Percentiles rank a stretch among this genome's conserved stretches.
These are phyloP conservation scores for Odontocerum albicorne DNA, from an alignment of 2,888 invertebrate species.

Conservation along the genomic window DNA sequence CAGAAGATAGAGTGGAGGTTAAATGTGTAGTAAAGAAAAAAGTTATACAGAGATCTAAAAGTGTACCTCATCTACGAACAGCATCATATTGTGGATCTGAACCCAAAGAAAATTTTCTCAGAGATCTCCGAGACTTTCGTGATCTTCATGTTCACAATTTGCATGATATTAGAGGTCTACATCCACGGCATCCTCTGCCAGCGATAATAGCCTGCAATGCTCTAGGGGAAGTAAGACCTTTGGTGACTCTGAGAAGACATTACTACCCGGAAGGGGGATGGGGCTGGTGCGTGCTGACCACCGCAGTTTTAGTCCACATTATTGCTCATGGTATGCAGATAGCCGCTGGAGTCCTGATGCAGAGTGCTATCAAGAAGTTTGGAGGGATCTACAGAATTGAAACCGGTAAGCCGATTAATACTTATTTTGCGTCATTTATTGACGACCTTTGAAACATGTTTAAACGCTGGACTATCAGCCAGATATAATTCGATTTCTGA, in stretches of 20 bases:
- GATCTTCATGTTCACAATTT: conserved; percentile 26
- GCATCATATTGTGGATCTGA: conserved; percentile 31
- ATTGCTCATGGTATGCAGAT: conserved; percentile 75
- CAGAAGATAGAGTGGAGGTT: conserved; percentile 29
- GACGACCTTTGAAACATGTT: no score
- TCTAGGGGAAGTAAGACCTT: conserved; percentile 52
- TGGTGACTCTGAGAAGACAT: conserved; percentile 73
- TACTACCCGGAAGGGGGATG: conserved; percentile 88
- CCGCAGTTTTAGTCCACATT: conserved; percentile 72
- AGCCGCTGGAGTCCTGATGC: conserved; percentile 62
- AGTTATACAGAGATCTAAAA: conserved; percentile 21
- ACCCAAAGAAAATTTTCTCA: conserved; percentile 14
- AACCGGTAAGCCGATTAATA: conserved; percentile 71
- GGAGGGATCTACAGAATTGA: conserved; percentile 62
- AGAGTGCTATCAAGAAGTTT: conserved; percentile 62
- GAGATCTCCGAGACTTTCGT: conserved; percentile 13
- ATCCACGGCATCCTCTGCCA: conserved; percentile 50
- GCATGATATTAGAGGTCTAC: conserved; percentile 22
- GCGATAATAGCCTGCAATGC: conserved; percentile 42
- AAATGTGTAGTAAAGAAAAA: conserved; percentile 16
- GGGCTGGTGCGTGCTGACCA: conserved; percentile 81
- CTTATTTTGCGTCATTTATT: no score
- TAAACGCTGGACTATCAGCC: no score
- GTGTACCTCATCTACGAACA: conserved; percentile 30
- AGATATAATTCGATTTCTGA: no score